These are phyloP conservation scores for Diachrysia chrysitis DNA, from an alignment of 2,888 invertebrate species.

Conservation along the genomic window DNA sequence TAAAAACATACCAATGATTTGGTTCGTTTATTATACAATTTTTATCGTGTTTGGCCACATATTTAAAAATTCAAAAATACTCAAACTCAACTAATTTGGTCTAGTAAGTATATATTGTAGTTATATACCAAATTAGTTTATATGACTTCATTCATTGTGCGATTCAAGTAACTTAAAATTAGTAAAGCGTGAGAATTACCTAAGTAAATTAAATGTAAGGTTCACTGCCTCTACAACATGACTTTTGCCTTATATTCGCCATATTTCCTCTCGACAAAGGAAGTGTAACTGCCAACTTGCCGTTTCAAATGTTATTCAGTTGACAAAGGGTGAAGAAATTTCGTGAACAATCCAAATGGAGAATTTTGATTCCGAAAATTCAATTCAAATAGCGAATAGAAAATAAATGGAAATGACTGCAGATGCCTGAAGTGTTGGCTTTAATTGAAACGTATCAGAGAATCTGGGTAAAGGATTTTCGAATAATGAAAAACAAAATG, in stretches of 20 bases:
- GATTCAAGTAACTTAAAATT: not conserved
- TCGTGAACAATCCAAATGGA: constrained; percentile 24
- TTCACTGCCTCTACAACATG: not conserved
- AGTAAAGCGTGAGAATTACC: constrained; percentile 6
- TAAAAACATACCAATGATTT: too few species aligned
- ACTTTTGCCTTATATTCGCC: not conserved
- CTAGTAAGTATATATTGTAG: too few species aligned
- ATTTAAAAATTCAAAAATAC: too few species aligned
- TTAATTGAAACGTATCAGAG: constrained; percentile 36
- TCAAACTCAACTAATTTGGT: too few species aligned
- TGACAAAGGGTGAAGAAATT: constrained; percentile 22
- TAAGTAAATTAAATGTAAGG: constrained; percentile 10
- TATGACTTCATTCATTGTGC: not conserved
- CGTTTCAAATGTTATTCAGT: constrained; percentile 20
- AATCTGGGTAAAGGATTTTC: constrained; percentile 21
- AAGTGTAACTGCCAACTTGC: constrained; percentile 20
- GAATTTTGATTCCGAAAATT: constrained; percentile 15
- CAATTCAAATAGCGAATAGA: constrained; percentile 31
- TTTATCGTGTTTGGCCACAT: too few species aligned
- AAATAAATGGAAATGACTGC: constrained; percentile 25
- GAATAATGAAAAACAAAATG: constrained; percentile 18
- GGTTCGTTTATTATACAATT: too few species aligned
- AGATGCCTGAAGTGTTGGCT: not conserved
- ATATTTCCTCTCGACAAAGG: constrained; percentile 7
- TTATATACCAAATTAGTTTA: too few species aligned